Evolutionary conservation across 2,888 invertebrate genomes (phyloP), one percentile per base, ranked within the genome.

Genomic region (Parnassius smintheus): DNA sequence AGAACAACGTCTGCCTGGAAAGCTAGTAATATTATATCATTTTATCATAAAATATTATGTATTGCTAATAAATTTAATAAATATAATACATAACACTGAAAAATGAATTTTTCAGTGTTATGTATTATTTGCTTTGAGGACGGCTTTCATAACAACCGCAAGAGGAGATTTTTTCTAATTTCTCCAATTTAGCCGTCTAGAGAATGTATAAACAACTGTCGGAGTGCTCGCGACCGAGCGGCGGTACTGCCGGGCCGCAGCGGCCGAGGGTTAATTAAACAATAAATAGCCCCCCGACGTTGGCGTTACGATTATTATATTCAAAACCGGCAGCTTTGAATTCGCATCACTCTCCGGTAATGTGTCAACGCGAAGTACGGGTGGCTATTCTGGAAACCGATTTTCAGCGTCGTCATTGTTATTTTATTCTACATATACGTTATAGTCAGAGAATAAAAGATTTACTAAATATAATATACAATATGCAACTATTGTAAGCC

Each of bases 301-400:
- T 53, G 67, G 65, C 64, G 66, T 83, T 83, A 88, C 85, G 85
- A 83, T 88, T 88, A 89, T 89, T 85, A 86, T 89, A 86, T 88
- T 89, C 84, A 86, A 87, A 88, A 82, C 78, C 73, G 77, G 76
- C 82, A 82, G 81, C 83, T 91, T 88, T 90, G 89, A 85, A 91
- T 90, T 91, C 88, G 84, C 90, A 91, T 91, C 91, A 90, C 85
- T 91, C 86, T 83, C 83, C 65, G 70, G 88, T 88, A 88, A 88
- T 89, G 89, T 90, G 89, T 91, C 91, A 90, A 83, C 83, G 76
- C 69, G 68, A 66, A 67, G 62, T 63, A 67, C 67, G 71, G 73
- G 79, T 65, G 69, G 65, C 68, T 84, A 86, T 85, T 85, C 80
- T 81, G 58, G 54, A 71, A 70, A 59, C 50, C 53, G 56, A 2